Evolutionary conservation across 2,888 invertebrate species (phyloP).

Genomic region (Orgyia antiqua): DNA sequence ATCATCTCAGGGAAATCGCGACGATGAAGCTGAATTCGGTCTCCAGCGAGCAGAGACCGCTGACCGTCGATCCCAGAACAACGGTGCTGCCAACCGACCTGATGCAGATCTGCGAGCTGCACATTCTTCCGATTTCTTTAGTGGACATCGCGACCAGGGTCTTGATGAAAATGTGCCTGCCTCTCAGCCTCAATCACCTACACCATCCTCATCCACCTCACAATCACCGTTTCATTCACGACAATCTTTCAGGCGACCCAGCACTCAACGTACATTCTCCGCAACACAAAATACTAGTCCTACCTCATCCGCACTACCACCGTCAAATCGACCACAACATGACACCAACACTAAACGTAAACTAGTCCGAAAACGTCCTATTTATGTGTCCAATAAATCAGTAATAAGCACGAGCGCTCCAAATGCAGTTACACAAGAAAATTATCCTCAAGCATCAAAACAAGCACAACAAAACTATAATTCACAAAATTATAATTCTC

Average conservation of each 20-base stretch:
- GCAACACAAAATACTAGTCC: constrained; percentile 35
- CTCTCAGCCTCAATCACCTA: constrained; percentile 10
- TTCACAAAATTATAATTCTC: constrained; percentile 6
- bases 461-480: constrained; percentile 10
- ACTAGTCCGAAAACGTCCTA: constrained; percentile 60
- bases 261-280: constrained; percentile 44
- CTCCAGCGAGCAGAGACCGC: constrained; percentile 84
- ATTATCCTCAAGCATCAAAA: constrained; percentile 37
- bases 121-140: constrained; percentile 87
- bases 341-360: constrained; percentile 54
- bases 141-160: constrained; percentile 69
- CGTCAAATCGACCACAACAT: constrained; percentile 39
- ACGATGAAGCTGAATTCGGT: constrained; percentile 85
- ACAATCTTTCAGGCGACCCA: constrained; percentile 53
- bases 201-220: constrained; percentile 37
- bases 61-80: constrained; percentile 66
- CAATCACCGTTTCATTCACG: constrained; percentile 27
- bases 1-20: constrained; percentile 65
- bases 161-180: constrained; percentile 49
- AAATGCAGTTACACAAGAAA: constrained; percentile 36
- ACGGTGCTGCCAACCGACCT: constrained; percentile 41
- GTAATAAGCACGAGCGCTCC: constrained; percentile 42
- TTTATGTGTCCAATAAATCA: constrained; percentile 45
- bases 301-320: constrained; percentile 30
- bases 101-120: constrained; percentile 82